Evolutionary conservation across 2,888 invertebrate genomes (phyloP), one percentile per base, ranked within the genome.

Genomic region (Ectropis crepuscularia): DNA sequence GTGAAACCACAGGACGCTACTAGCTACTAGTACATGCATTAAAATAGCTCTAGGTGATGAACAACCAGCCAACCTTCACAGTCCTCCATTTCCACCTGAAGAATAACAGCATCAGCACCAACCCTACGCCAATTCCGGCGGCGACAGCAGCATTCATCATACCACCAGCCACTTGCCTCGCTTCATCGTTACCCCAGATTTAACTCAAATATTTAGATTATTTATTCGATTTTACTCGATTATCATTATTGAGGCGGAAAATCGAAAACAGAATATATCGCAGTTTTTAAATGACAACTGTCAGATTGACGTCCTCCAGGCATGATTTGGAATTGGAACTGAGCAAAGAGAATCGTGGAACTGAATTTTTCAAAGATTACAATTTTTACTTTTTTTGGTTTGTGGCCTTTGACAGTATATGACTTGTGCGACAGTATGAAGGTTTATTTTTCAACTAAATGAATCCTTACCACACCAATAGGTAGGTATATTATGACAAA

Each of bases 31-130:
- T n/a, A n/a, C n/a, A n/a, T n/a, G n/a, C n/a, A n/a, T n/a, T n/a
- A n/a, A n/a, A n/a, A n/a, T n/a, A n/a, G n/a, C n/a, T n/a, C 6
- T 36, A 16, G 50, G 12, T 49, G 5, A 49, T 55, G 48, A 47
- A 49, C 11, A 37, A n/a, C 0, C 43, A 43, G 11, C 11, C 11
- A 49, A 38, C 85, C 82, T 85, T 85, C 28, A 10, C 6, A n/a
- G 72, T 48, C 45, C 69, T 82, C 81, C 78, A 83, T 70, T 72
- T 84, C 87, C 85, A 87, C 57, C 76, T 80, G 69, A 83, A 43
- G 6, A 79, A 38, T 36, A 89, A 65, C 2, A 81, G 62, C 55
- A 89, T 64, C 16, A 83, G 42, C 39, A 87, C 58, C 5, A 89
- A 60, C 9, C 69, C 74, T 28, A 86, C 74, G 60, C 83, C 86